phyloP scores from a whole-genome alignment of 2,797 vertebrate genomes.

The Cynodonichthys magdalenae region DNA sequence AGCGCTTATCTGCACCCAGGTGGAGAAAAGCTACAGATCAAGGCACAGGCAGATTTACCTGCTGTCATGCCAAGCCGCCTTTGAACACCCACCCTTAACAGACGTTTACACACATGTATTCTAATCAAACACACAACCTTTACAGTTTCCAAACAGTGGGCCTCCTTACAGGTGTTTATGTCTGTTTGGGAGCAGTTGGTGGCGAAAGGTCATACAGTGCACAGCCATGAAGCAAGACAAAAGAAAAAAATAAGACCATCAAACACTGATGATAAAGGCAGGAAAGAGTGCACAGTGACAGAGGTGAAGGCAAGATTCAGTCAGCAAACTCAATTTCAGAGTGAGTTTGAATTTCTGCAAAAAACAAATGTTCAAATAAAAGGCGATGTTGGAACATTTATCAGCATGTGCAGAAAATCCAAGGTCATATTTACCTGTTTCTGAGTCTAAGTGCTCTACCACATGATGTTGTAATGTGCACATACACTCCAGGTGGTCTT shows the following conservation, averaged over 20 bases:
- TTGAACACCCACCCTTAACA: slow-evolving; percentile 68
- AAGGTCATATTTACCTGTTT: slow-evolving; percentile 83
- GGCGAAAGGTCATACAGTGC: slow-evolving; percentile 58
- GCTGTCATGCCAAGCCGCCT: slow-evolving; percentile 70
- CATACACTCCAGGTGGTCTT: slow-evolving; percentile 96
- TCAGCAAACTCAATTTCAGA: slow-evolving; percentile 22
- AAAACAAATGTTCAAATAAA: neutral
- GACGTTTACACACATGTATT: slow-evolving; percentile 40
- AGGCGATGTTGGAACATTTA: neutral
- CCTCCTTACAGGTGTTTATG: slow-evolving; percentile 48
- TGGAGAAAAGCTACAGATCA: slow-evolving; percentile 73
- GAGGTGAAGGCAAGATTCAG: slow-evolving; percentile 8
- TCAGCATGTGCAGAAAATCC: neutral
- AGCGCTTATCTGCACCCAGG: slow-evolving; percentile 64
- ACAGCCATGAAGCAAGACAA: slow-evolving; percentile 55
- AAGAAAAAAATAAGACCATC: slow-evolving; percentile 9
- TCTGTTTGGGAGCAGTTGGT: slow-evolving; percentile 34
- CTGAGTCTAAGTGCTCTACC: slow-evolving; percentile 90
- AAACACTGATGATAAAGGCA: slow-evolving; percentile 18
- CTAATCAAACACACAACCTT: slow-evolving; percentile 34
- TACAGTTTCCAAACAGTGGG: slow-evolving; percentile 52
- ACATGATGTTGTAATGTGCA: slow-evolving; percentile 88
- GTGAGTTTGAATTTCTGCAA: slow-evolving; percentile 7
- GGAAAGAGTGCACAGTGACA: slow-evolving; percentile 22
- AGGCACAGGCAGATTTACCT: slow-evolving; percentile 60